Evolutionary conservation across 64 coral and sea anemone species (phyloP), one percentile per base, ranked within the genome.

Genomic region (Porites australiensis): DNA sequence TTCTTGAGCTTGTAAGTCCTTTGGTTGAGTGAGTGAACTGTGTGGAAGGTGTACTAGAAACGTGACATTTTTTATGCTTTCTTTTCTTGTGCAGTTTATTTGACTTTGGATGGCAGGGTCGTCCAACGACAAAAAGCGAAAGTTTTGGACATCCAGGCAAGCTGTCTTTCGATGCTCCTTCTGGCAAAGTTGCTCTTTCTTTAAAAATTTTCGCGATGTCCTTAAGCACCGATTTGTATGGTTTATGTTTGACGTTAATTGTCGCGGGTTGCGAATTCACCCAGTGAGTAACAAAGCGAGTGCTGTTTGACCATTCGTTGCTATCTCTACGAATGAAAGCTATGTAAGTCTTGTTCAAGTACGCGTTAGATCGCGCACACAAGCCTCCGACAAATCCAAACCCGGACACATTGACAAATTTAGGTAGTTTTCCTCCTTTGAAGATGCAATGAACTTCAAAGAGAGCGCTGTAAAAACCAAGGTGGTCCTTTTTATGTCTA

Each of bases 281-380:
- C 77, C 92, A 93, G 44, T 87, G 70, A 54, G 92, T 89, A 72
- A 78, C 48, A 73, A 95, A 98, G 49, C 51, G 79, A 50, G 86
- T 75, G 27, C 54, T 51, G 59, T 74, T 88, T 14, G 22, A 6
- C 8, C 50, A 45, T 13, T 44, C 64, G 23, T 64, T 70, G 19
- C 19, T 16, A 53, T 72, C 82, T 44, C 64, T 75, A 65, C 90
- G 83, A 16, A 98, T 21, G 51, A 98, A 91, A 21, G 80, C 71
- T 16, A 98, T 88, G 60, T 98, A 98, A 6, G 94, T 87, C 79
- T 90, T 89, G 87, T 98, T 98, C 20, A 93, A 79, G 51, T 92
- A 88, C 1, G 96, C 96, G 72, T 49, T 65, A 21, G 96, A 95
- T 53, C 84, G 86, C 12, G 89, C 86, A 53, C 96, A 98, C 27